Evolutionary conservation across 2,113 vertebrate species (phyloP).

Genomic region (Nothocercus julius): DNA sequence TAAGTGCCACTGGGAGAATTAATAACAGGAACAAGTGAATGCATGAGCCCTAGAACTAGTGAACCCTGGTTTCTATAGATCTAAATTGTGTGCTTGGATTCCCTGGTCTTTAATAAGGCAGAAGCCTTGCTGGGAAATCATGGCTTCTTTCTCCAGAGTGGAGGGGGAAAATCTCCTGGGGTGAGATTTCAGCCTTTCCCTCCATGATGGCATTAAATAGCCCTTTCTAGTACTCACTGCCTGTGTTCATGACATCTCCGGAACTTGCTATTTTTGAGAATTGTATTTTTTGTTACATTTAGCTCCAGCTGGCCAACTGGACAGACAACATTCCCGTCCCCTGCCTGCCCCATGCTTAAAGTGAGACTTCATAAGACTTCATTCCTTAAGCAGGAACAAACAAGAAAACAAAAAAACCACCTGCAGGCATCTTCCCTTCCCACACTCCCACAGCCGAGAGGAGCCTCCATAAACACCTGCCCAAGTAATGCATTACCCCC

Average conservation of each 20-base stretch:
- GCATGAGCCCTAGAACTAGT: background rate
- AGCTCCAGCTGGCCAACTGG: background rate
- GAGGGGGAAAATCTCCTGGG: background rate
- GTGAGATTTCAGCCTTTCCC: background rate
- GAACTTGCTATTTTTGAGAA: background rate
- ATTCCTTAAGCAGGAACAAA: background rate
- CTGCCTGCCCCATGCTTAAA: background rate
- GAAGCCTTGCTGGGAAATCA: background rate
- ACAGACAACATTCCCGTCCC: background rate
- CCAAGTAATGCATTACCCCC: background rate
- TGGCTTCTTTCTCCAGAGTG: background rate
- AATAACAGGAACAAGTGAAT: slow-evolving; percentile 44
- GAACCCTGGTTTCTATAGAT: background rate
- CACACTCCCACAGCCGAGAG: background rate
- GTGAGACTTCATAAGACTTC: background rate
- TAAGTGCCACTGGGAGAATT: slow-evolving; percentile 48
- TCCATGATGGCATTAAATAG: background rate
- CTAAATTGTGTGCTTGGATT: slow-evolving; percentile 21
- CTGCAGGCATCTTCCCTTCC: background rate
- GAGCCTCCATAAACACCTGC: background rate
- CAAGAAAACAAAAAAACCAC: no score
- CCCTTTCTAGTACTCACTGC: background rate
- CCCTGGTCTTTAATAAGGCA: slow-evolving; percentile 31
- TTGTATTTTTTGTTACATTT: background rate
- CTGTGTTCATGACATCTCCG: background rate